Evolutionary conservation across 1,140 invertebrate species (phyloP), one percentile per base, ranked within the genome.

Genomic region (Pseudomyrmex gracilis): DNA sequence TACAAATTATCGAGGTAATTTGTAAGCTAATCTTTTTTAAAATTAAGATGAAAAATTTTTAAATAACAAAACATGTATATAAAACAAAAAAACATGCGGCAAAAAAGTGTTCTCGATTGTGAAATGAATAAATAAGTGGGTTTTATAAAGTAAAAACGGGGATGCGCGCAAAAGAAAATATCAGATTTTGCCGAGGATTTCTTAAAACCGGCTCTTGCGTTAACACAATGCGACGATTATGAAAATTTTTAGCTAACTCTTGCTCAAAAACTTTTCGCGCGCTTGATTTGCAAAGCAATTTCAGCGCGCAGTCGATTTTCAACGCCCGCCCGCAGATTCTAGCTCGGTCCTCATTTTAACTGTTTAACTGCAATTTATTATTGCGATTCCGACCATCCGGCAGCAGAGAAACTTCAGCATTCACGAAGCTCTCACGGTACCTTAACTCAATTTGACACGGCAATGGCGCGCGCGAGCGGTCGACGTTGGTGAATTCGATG

Each of bases 381-480:
- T 80, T 49, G 51, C 22, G 53, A 58, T 71, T 60, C 43, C 66
- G 60, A 43, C 49, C 17, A 45, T 67, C 63, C 63, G 34, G 4
- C 51, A 22, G 34, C n/a, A 9, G 24, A 20, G 34, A 17, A 24
- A 70, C 66, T 49, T 34, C 22, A 45, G 66, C n/a, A 20, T 66
- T 66, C 22, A 20, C 60, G 47, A 53, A 17, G 47, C 12, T 22
- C 53, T 71, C 66, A 53, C 22, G 66, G 43, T 70, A 57, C 43
- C 70, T 88, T 74, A 88, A 80, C 66, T 80, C 66, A 57, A 80
- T 71, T 80, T 45, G 66, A 80, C 74, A 15, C 20, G 20, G 51
- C 20, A 43, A 17, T 49, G 10, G 61, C 15, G 13, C 24, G 34
- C 34, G 34, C 13, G 24, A 2, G 73, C 63, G 74, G 24, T 13